Base-by-base conservation (phyloP, 2,888 invertebrate species). In the Caenorhabditis sp. region DNA sequence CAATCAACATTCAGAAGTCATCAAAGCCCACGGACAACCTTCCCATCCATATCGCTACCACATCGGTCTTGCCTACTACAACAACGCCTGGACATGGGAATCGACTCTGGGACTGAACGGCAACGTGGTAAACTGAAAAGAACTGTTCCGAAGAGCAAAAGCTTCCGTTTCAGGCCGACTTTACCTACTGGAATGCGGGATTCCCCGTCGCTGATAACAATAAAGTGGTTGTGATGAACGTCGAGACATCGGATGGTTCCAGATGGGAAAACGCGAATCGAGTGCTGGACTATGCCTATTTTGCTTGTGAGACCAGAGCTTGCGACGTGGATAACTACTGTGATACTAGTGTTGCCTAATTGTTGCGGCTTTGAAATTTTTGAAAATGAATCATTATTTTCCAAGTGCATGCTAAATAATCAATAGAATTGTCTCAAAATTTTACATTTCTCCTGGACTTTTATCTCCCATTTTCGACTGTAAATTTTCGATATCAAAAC, bases 281-380 rank as follows among this genome's bases (percentile, higher is more conserved):
- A 5, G 44, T 2, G 18, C 35, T 22, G 4, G 62, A 51, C 13
- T 6, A 47, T n/a, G 32, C 71, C 9, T 26, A 55, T 26, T 71
- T 55, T 28, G 44, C 55, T 8, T 71, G 71, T 53, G 71, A 71
- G 40, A 11, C 22, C 5, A 8, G 8, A 20, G 22, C 62, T 2
- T 71, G 71, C 55, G 71, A 71, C 35, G 51, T 60, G 1, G 71
- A 71, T 18, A 62, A 62, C 8, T 71, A 40, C 40, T 71, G 71
- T 26, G 37, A 50, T 4, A 26, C 15, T 18, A 47, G 3, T 47
- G 47, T 18, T 5, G 20, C 47, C 18, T 15, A 18, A 47, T 47
- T 18, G 4, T 40, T 40, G 40, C 6, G 15, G 2, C 40, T n/a
- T n/a, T n/a, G n/a, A n/a, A 40, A 40, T 15, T 40, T 3, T 9